Evolutionary conservation across 2,888 invertebrate genomes (phyloP).

Genomic region (Sceliomorpha sp.): DNA sequence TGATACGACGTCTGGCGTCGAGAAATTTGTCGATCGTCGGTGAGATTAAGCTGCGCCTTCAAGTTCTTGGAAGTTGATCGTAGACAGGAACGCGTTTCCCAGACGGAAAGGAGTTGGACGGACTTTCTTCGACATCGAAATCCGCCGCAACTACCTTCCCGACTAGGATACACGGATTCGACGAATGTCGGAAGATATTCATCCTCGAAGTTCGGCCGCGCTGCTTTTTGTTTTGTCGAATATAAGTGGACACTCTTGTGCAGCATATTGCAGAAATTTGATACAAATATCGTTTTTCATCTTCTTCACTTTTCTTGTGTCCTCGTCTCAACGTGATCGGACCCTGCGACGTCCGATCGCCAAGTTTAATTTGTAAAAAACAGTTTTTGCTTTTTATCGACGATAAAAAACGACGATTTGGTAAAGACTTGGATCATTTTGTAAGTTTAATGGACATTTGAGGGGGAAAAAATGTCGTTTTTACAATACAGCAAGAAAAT

Average conservation of each 20-base stretch:
- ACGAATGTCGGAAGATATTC: slow-evolving; percentile 38
- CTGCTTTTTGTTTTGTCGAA: slow-evolving; percentile 34
- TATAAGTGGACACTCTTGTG: slow-evolving; percentile 32
- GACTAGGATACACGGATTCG: slow-evolving; percentile 75
- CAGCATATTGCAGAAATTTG: slow-evolving; percentile 30
- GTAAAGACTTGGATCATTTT: too few species aligned
- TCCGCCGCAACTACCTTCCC: slow-evolving; percentile 86
- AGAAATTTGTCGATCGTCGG: slow-evolving; percentile 33
- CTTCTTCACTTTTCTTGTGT: neutral
- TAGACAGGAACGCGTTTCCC: slow-evolving; percentile 63
- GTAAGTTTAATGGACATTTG: too few species aligned
- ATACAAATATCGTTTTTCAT: slow-evolving; percentile 35
- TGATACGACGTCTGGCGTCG: slow-evolving; percentile 33
- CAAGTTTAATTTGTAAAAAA: too few species aligned
- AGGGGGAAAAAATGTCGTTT: too few species aligned
- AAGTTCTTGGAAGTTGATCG: slow-evolving; percentile 51
- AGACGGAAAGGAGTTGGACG: slow-evolving; percentile 84
- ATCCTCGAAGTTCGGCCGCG: slow-evolving; percentile 35
- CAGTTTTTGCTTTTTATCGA: too few species aligned
- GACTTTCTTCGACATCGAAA: slow-evolving; percentile 81
- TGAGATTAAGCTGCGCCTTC: slow-evolving; percentile 39
- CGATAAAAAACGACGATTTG: too few species aligned
- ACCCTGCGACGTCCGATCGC: too few species aligned
- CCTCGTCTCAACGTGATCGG: too few species aligned
- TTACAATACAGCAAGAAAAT: too few species aligned